Percentiles rank a stretch among this genome's conserved stretches.
Evolutionary conservation across 2,113 vertebrate species (phyloP).

Genomic region (Danionella cerebrum): DNA sequence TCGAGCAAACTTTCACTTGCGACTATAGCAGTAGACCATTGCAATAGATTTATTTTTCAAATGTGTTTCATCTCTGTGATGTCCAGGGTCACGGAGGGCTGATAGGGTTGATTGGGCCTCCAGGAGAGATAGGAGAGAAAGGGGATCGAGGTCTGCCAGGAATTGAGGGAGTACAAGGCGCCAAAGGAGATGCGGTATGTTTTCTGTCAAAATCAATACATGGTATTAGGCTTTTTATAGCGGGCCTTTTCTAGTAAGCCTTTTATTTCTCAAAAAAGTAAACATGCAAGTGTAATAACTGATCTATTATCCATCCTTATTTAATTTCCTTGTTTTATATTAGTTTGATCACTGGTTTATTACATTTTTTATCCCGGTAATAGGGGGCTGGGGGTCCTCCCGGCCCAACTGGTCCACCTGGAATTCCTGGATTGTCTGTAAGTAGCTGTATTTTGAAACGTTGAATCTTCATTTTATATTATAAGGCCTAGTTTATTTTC

Average conservation of each 20-base stretch:
- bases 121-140: constrained; percentile 87
- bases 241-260: background rate
- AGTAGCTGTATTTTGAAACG: constrained; percentile 49
- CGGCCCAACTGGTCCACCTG: constrained; percentile 75
- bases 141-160: constrained; percentile 83
- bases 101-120: constrained; percentile 78
- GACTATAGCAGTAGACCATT: too few species aligned
- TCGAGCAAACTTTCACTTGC: background rate
- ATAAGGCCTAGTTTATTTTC: too few species aligned
- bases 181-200: constrained; percentile 79
- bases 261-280: too few species aligned
- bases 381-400: constrained; percentile 66
- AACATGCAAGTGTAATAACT: background rate
- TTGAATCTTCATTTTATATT: too few species aligned
- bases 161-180: constrained; percentile 69
- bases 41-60: too few species aligned
- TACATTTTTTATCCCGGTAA: too few species aligned
- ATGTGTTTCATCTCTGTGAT: background rate
- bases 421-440: constrained; percentile 72
- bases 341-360: too few species aligned
- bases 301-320: too few species aligned
- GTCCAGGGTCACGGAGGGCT: constrained; percentile 80
- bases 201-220: background rate
- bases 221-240: background rate
- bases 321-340: too few species aligned